Conservation (phyloP, 1,140 invertebrate genomes). For the Drosophila arawakana region DNA sequence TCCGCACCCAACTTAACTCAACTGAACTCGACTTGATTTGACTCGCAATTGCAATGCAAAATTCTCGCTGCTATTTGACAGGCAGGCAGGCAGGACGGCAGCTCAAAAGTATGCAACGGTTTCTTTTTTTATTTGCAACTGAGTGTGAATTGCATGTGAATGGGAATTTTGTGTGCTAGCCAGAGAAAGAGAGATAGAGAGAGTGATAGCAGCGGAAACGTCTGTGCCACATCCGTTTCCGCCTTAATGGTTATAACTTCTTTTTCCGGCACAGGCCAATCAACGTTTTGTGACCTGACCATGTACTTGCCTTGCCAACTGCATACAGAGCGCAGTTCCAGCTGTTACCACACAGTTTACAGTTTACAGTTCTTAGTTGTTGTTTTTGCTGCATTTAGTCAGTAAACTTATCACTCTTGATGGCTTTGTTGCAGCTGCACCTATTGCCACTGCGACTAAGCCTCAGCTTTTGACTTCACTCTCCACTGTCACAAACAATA, state of each 20-base stretch:
- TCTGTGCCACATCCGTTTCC: conserved; percentile 79
- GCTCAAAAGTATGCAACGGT: conserved; percentile 55
- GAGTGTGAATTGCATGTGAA: conserved; percentile 51
- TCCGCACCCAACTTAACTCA: conserved; percentile 9
- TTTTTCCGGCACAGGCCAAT: conserved; percentile 78
- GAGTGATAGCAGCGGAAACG: conserved; percentile 63
- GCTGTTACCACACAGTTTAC: conserved; percentile 61
- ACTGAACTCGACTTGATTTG: conserved; percentile 16
- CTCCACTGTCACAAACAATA: conserved; percentile 65
- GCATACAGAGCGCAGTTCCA: conserved; percentile 30
- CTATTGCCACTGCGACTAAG: conserved; percentile 52
- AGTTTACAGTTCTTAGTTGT: conserved; percentile 34
- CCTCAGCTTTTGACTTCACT: conserved; percentile 25
- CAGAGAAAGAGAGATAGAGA: not conserved
- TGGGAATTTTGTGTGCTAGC: conserved; percentile 1
- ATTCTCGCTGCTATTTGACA: conserved; percentile 72
- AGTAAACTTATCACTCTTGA: conserved; percentile 69
- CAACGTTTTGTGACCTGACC: conserved; percentile 66
- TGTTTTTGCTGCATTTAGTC: conserved; percentile 50
- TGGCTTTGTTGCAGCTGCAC: conserved; percentile 60
- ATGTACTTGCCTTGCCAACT: conserved; percentile 30
- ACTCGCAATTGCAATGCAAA: conserved; percentile 64
- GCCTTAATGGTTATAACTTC: conserved; percentile 80
- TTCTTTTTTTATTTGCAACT: conserved; percentile 15
- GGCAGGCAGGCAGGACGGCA: conserved; percentile 36